Evolutionary conservation across 2,113 vertebrate species (phyloP), one percentile per base, ranked within the genome.

Genomic region (Serilophus lunatus): DNA sequence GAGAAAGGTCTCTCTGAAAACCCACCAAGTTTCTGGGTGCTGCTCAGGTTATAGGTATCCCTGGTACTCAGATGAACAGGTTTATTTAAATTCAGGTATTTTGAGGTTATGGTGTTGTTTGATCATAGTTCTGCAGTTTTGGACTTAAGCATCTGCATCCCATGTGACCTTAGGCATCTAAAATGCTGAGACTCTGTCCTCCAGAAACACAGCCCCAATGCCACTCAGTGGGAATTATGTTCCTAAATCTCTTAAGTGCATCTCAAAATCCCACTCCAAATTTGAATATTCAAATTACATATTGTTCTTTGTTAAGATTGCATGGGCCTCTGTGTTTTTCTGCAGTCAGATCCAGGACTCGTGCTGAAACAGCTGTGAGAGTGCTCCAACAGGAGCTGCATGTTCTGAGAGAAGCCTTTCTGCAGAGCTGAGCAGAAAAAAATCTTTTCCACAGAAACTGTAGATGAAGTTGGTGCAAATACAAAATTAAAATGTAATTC

Each of bases 81-180:
- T 20, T 56, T 89, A 17, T 66, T 38, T 33, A 59, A 86, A 59
- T 9, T 47, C 23, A 33, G 8, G 5, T 44, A 9, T 36, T 19
- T 29, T 68, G 65, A 85, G 28, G 5, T 63, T 69, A 36, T 0
- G 0, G 6, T 64, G 53, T 28, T 26, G 20, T 0, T 68, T 33
- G 25, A 28, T 33, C 7, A 2, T 1, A 3, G 13, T 49, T 93
- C 51, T 56, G 51, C 15, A 9, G 11, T 42, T 83, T 49, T 36
- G 45, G 18, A n/a, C 49, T 68, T 36, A 82, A 75, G 24, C 23
- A 42, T 29, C 25, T 77, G 50, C 3, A 5, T 82, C 60, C 15
- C 18, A 6, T 71, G 71, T 85, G 26, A 53, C 40, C 10, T 28
- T 19, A 63, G 31, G 35, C 23, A 28, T 63, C 36, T 38, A 20